A percentile compares a stretch with the other conserved stretches of the same genome.
phyloP scores from a whole-genome alignment of 1,140 invertebrate genomes.

The Drosophila athabasca region DNA sequence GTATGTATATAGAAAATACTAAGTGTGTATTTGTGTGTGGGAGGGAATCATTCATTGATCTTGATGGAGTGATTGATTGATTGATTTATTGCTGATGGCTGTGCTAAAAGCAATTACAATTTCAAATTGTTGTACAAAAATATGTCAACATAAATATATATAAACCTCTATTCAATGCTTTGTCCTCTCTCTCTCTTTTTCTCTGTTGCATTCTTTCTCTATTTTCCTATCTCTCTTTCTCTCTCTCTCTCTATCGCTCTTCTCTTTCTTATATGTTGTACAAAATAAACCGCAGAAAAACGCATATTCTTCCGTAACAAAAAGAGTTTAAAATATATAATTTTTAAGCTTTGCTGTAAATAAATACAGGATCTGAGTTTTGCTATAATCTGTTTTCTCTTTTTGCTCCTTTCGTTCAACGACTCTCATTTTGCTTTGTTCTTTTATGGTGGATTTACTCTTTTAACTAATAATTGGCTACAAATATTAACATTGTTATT shows the following conservation, averaged over 20 bases:
- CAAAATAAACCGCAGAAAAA: constrained; percentile 32
- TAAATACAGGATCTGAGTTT: constrained; percentile 50
- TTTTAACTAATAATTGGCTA: constrained; percentile 45
- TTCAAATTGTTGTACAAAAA: constrained; percentile 64
- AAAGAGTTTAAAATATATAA: constrained; percentile 26
- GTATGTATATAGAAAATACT: constrained; percentile 31
- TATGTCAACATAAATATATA: constrained; percentile 34
- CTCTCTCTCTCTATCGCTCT: background rate
- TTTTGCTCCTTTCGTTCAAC: background rate
- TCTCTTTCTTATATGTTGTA: constrained; percentile 8
- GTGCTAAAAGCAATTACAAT: constrained; percentile 50
- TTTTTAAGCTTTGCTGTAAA: constrained; percentile 27
- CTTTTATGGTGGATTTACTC: constrained; percentile 16
- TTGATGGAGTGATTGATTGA: constrained; percentile 10
- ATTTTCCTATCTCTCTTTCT: background rate
- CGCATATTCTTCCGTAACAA: constrained; percentile 16
- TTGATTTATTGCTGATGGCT: constrained; percentile 7
- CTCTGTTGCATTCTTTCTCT: background rate
- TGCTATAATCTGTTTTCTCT: constrained; percentile 15
- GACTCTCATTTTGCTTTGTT: constrained; percentile 19
- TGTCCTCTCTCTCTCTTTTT: background rate
- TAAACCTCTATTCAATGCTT: constrained; percentile 11
- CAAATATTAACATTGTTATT: constrained; percentile 13
- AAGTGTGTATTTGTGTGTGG: constrained; percentile 9
- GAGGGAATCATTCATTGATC: constrained; percentile 39